Evolutionary conservation across 2,797 vertebrate genomes (phyloP), one percentile per base, ranked within the genome.

Genomic region (Hipposideros larvatus): DNA sequence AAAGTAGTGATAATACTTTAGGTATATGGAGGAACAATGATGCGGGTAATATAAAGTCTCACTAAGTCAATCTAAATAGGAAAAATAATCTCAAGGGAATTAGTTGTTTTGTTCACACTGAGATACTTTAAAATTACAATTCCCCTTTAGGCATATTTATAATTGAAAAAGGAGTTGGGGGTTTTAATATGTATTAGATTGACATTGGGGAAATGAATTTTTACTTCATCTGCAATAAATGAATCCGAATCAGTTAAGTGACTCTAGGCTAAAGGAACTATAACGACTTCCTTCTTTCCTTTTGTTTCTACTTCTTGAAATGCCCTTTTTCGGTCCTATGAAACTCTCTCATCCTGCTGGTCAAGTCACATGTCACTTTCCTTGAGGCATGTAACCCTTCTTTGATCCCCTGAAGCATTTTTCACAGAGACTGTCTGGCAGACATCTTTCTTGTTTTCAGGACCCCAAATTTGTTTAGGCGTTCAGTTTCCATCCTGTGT

Each of bases 181-280:
- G 2, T 68, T 94, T 96, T 96, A 57, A 90, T 95, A 85, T 96
- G 88, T 95, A 96, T 97, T 96, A 96, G 90, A 94, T 88, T 96
- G 95, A 82, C 82, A 85, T 96, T 95, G 85, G 84, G 87, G 63
- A 97, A 97, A 97, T 97, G 96, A 93, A 94, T 92, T 97, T 96
- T 97, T 92, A 77, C 90, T 95, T 93, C 77, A 93, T 90, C 59
- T 93, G 43, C 63, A 93, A 89, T 86, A 96, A 95, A 87, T 94
- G 91, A 96, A 89, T 95, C 68, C 61, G 82, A 92, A 95, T 97
- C 78, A 97, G 94, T 82, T 96, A 74, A 90, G 96, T 91, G 77
- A 77, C 95, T 92, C 51, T 94, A 94, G 85, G 94, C 92, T 92
- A 90, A 75, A 11, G 70, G 63, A 87, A 71, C 16, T 78, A 18